Percentiles rank a stretch among this genome's conserved stretches.
Evolutionary conservation across 2,888 invertebrate species (phyloP).

Genomic region (Acanthosepion pharaonis): DNA sequence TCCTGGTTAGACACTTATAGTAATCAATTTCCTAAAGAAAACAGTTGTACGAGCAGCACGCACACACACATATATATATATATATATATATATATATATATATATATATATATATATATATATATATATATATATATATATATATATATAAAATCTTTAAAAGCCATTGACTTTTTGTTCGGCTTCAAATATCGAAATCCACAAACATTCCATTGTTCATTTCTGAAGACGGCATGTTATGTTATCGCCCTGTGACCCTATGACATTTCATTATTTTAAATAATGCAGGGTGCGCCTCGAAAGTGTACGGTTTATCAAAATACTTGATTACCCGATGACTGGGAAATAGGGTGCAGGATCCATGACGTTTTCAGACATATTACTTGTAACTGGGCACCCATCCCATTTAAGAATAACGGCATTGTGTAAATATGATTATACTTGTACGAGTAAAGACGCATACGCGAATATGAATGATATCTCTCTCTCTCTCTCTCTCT

Average conservation of each 20-base stretch:
- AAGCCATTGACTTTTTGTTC: neutral
- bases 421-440: neutral
- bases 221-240: neutral
- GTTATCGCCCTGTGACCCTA: neutral
- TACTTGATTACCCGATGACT: neutral
- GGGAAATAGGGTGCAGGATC: neutral
- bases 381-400: neutral
- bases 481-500: too few species aligned
- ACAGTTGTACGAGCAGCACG: too few species aligned
- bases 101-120: neutral
- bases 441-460: neutral
- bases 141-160: too few species aligned
- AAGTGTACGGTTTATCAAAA: neutral
- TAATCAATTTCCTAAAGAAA: too few species aligned
- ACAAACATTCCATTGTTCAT: neutral
- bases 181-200: neutral
- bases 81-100: neutral
- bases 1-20: too few species aligned
- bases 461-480: neutral
- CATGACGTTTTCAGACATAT: slow-evolving; percentile 33
- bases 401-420: neutral
- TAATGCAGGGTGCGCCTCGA: slow-evolving; percentile 13
- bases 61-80: too few species aligned
- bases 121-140: neutral
- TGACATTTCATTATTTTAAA: slow-evolving; percentile 33